Evolutionary conservation across 2,888 invertebrate species (phyloP).

Genomic region (Heliconius cydno): DNA sequence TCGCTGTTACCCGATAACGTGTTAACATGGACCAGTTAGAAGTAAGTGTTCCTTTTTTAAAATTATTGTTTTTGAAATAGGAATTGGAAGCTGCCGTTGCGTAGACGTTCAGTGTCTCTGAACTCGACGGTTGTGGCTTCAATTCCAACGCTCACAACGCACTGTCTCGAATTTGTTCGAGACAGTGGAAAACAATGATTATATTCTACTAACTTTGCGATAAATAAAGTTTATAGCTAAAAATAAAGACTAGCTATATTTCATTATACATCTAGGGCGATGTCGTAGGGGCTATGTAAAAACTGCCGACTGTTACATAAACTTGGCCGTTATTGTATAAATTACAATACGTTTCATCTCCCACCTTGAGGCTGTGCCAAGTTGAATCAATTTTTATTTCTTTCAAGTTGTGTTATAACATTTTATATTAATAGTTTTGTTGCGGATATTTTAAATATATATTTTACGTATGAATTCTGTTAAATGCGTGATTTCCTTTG

Average conservation of each 20-base stretch:
- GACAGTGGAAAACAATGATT: not conserved
- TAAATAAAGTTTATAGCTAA: not conserved
- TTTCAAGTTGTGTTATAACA: not conserved
- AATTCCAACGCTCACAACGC: too few relatives aligned
- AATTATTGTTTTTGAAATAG: not conserved
- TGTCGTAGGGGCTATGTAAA: slow-evolving; percentile 2
- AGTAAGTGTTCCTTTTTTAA: not conserved
- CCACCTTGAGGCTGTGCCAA: slow-evolving; percentile 11
- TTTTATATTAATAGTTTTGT: not conserved
- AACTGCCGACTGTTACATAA: slow-evolving; percentile 12
- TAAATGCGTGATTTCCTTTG: too few relatives aligned
- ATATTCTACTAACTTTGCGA: not conserved
- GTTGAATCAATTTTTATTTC: slow-evolving; percentile 1
- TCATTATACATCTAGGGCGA: not conserved
- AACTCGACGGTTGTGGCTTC: too few relatives aligned
- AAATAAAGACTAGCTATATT: not conserved
- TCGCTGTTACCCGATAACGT: not conserved
- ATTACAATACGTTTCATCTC: slow-evolving; percentile 30
- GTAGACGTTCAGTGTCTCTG: too few relatives aligned
- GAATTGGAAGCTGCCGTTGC: not conserved
- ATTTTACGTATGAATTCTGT: not conserved
- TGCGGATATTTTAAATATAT: not conserved
- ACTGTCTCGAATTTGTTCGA: not conserved
- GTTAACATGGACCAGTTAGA: slow-evolving; percentile 14
- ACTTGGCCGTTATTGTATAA: slow-evolving; percentile 31